Conservation (phyloP, 2,113 vertebrate genomes). For the Siniperca knerii region DNA sequence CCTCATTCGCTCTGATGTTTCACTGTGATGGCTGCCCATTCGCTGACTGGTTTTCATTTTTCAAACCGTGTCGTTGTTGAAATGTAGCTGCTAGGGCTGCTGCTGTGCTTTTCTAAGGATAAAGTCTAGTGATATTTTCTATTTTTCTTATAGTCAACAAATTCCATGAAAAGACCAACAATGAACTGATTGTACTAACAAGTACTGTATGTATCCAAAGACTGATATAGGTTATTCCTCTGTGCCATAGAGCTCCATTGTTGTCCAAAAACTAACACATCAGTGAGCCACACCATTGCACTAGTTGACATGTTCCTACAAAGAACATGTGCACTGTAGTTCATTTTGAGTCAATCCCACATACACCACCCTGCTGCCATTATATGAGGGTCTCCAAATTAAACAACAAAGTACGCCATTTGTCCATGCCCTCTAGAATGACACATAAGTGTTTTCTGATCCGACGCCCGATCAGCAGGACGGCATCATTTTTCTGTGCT, state of each 20-base stretch:
- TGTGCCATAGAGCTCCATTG: not conserved
- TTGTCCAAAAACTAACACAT: constrained; percentile 3
- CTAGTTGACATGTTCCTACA: not conserved
- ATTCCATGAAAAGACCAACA: not conserved
- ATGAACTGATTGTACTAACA: not conserved
- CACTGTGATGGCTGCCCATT: constrained; percentile 52
- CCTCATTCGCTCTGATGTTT: constrained; percentile 67
- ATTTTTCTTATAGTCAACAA: not conserved
- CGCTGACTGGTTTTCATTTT: constrained; percentile 62
- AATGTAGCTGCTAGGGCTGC: constrained; percentile 1
- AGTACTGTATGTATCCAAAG: not conserved
- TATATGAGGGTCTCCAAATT: not conserved
- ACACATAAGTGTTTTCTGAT: not conserved
- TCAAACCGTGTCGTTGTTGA: constrained; percentile 45
- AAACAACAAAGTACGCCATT: not conserved
- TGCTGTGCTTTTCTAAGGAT: constrained; percentile 14
- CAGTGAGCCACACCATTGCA: not conserved
- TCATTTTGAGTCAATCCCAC: not conserved
- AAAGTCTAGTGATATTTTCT: constrained; percentile 14
- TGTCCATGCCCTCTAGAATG: not conserved
- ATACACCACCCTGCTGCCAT: not conserved
- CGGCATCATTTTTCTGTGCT: not conserved
- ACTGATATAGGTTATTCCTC: not conserved
- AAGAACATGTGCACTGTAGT: not conserved
- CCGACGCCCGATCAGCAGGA: not conserved